Base-by-base conservation (phyloP, 2,113 vertebrate genomes). In the Paratilapia polleni region DNA sequence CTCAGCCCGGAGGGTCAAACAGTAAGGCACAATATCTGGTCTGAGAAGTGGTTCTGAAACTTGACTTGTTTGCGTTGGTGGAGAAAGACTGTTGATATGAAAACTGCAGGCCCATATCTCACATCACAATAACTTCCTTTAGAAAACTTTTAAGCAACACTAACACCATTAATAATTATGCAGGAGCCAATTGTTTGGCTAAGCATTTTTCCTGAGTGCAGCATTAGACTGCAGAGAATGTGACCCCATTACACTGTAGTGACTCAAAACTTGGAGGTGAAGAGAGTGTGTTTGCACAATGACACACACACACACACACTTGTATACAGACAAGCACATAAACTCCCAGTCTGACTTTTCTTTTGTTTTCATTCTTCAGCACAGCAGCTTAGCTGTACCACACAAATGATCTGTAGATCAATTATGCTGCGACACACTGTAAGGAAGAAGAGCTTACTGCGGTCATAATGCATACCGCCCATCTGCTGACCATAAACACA, bases 231-330 rank as follows among this genome's bases (percentile, higher is more conserved):
- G 47, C 31, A 61, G 78, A 85, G 61, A 84, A 80, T 49, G 63
- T 92, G 92, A 92, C 83, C 59, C 83, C 58, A 77, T 52, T 49
- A 83, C 87, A 90, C 47, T 78, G 88, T 61, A 74, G 54, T 85
- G 83, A 91, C 82, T 87, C 80, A 81, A 77, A 82, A 49, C 59
- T 81, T 10, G 2, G 76, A 84, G 58, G 56, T 57, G 60, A 80
- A 47, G 38, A 38, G 66, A 58, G 22, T 20, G 60, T 75, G 78
- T 82, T 74, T 70, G 77, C 28, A 66, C 47, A 56, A 60, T 20
- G 22, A 66, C 57, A 77, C 64, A 59, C 28, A 19, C 57, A 22
- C 52, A 54, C 31, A 38, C 24, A 22, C 36, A 77, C n/a, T 24
- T 66, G 62, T 52, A 26, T 58, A 58, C 58, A 57, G 24, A 75